Base-by-base conservation (phyloP, 2,888 invertebrate species). In the Agonopterix subpropinquella region DNA sequence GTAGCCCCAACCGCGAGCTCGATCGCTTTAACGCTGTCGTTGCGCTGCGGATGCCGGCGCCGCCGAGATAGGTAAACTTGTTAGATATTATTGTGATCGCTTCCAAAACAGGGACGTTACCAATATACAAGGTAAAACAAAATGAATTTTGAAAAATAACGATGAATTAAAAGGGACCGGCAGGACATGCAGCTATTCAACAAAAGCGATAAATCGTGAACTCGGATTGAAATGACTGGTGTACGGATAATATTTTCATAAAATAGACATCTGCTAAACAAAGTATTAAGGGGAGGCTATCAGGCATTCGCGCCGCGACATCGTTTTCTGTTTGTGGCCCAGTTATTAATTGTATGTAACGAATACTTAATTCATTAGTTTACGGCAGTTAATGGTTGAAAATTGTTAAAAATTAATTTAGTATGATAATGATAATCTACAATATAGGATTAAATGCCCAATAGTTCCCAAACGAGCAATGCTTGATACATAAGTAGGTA, bases 361-460 rank as follows among this genome's bases (percentile, higher is more conserved):
- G 79, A 80, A 75, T 80, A 80, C 70, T 76, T 70, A 56, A 28
- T 61, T 75, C 61, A 88, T 88, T 87, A 87, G 88, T 88, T 82
- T 77, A 87, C 87, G 81, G n/a, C 75, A 80, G 88, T 87, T 88
- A 88, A 87, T 88, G 87, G 83, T 84, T 86, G 85, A 82, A 80
- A 73, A 75, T 80, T 86, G 86, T 87, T 87, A 87, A 85, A 87
- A 85, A 82, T 79, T 82, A 81, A 86, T 86, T 87, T 87, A 87
- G 88, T 87, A 84, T 88, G 86, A 85, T 83, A 85, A 86, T 86
- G 87, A 82, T 81, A 83, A 76, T 84, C 86, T 87, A 87, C 85
- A 80, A 77, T 81, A 88, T 77, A 87, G 84, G 82, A 88, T 89
- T 89, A 89, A 87, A 89, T 89, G 89, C 89, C 89, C 89, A 89